These are phyloP conservation scores for Spea bombifrons DNA, from an alignment of 2,113 vertebrate species.

Conservation along the genomic window DNA sequence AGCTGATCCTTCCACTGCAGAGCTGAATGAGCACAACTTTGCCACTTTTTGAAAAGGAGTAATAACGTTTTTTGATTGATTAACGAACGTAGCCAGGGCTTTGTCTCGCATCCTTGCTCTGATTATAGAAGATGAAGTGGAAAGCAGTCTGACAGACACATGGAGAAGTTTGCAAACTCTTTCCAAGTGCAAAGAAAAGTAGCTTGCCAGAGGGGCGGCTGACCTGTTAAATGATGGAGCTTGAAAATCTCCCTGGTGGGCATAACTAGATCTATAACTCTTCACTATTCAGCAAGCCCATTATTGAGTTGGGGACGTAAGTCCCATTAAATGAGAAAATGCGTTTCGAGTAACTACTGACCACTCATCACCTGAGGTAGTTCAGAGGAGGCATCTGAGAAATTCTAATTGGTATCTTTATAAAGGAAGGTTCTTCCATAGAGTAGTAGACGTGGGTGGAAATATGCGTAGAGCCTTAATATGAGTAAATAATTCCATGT, in stretches of 20 bases:
- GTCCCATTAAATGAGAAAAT: constrained; percentile 65
- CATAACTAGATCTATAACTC: constrained; percentile 50
- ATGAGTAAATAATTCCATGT: constrained; percentile 2
- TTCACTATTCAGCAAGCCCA: constrained; percentile 64
- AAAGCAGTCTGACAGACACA: constrained; percentile 11
- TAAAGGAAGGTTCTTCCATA: constrained; percentile 59
- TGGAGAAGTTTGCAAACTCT: constrained; percentile 56
- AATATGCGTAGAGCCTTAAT: constrained; percentile 52
- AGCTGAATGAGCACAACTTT: constrained; percentile 23
- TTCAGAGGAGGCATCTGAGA: constrained; percentile 62
- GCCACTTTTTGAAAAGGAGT: constrained; percentile 1
- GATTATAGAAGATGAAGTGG: constrained; percentile 13
- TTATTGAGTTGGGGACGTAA: constrained; percentile 64
- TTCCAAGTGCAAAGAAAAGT: constrained; percentile 62
- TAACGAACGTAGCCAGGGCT: neutral
- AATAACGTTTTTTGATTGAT: constrained; percentile 37
- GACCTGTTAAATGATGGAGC: constrained; percentile 66
- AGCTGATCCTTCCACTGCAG: constrained; percentile 7
- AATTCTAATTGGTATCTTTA: constrained; percentile 67
- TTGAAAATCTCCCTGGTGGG: constrained; percentile 62
- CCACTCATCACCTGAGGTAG: constrained; percentile 66
- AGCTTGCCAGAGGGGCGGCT: constrained; percentile 57
- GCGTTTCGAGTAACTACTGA: constrained; percentile 68
- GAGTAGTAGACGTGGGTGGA: constrained; percentile 56
- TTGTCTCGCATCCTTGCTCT: neutral